phyloP scores from a whole-genome alignment of 2,888 invertebrate species.

The Chloromyia formosa region DNA sequence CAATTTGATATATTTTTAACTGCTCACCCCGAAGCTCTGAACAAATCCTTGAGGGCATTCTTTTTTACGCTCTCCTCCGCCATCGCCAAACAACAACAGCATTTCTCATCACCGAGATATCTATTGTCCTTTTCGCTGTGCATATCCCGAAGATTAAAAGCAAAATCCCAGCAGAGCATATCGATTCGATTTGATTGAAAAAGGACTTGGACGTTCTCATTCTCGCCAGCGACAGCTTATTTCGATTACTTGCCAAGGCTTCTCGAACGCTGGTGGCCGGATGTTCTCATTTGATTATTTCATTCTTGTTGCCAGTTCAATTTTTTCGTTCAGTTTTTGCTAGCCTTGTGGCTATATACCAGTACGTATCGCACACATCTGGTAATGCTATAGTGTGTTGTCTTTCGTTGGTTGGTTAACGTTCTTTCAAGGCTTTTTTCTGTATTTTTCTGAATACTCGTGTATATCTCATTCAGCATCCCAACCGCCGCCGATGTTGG shows the following conservation, averaged over 20 bases:
- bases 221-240: constrained; percentile 44
- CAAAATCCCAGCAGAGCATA: constrained; percentile 39
- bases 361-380: constrained; percentile 16
- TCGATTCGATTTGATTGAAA: constrained; percentile 44
- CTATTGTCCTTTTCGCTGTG: constrained; percentile 19
- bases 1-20: neutral
- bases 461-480: neutral
- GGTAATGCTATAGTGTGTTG: constrained; percentile 1
- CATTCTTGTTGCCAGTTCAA: constrained; percentile 33
- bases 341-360: constrained; percentile 1
- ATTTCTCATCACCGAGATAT: constrained; percentile 8
- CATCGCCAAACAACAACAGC: neutral
- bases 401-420: constrained; percentile 25
- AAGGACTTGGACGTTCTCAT: constrained; percentile 40
- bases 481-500: constrained; percentile 31
- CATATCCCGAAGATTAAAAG: constrained; percentile 39
- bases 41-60: constrained; percentile 5
- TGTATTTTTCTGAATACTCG: neutral
- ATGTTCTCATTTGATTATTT: constrained; percentile 32
- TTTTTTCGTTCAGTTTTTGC: constrained; percentile 28
- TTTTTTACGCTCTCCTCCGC: neutral
- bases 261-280: neutral
- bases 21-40: neutral
- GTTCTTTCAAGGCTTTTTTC: neutral
- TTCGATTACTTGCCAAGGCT: constrained; percentile 34